Percentiles rank a stretch among this genome's conserved stretches.
phyloP scores from a whole-genome alignment of 2,888 invertebrate species.

The Dyspetes luteomarginatus region DNA sequence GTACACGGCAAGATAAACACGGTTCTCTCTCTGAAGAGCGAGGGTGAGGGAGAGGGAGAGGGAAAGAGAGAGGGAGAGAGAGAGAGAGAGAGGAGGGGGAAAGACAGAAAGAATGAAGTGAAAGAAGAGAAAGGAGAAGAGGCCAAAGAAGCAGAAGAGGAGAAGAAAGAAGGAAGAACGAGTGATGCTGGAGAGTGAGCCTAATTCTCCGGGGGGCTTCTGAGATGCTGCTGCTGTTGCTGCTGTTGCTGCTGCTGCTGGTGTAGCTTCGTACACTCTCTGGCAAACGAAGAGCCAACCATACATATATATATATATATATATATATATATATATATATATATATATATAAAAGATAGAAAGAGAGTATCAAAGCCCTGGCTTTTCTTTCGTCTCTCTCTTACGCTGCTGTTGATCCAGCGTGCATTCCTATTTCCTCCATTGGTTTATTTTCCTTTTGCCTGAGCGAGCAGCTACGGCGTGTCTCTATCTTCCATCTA shows the following conservation, averaged over 20 bases:
- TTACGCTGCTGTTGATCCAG: slow-evolving; percentile 47
- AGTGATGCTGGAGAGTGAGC: slow-evolving; percentile 58
- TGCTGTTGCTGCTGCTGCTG: slow-evolving; percentile 22
- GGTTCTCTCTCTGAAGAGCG: slow-evolving; percentile 40
- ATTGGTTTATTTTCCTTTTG: slow-evolving; percentile 71
- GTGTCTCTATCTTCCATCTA: slow-evolving; percentile 73
- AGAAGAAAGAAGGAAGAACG: slow-evolving; percentile 42
- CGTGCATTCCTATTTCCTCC: slow-evolving; percentile 72
- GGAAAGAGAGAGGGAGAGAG: slow-evolving; percentile 4
- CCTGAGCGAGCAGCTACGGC: slow-evolving; percentile 58
- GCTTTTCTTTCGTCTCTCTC: slow-evolving; percentile 41
- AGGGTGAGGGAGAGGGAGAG: slow-evolving; percentile 21
- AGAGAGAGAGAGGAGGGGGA: not conserved
- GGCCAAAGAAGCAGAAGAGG: not conserved
- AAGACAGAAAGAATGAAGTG: not conserved
- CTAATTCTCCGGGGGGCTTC: slow-evolving; percentile 67
- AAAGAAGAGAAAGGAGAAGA: not conserved
- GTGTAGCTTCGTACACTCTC: not conserved
- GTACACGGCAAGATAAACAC: slow-evolving; percentile 64
- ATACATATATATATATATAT: not conserved
- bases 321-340: not conserved
- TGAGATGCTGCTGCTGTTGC: slow-evolving; percentile 34
- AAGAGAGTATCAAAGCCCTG: slow-evolving; percentile 25
- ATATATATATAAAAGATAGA: too few relatives aligned
- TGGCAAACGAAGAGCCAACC: slow-evolving; percentile 13